Evolutionary conservation across 2,888 invertebrate genomes (phyloP), one percentile per base, ranked within the genome.

Genomic region (Scelioninae gen. 1): DNA sequence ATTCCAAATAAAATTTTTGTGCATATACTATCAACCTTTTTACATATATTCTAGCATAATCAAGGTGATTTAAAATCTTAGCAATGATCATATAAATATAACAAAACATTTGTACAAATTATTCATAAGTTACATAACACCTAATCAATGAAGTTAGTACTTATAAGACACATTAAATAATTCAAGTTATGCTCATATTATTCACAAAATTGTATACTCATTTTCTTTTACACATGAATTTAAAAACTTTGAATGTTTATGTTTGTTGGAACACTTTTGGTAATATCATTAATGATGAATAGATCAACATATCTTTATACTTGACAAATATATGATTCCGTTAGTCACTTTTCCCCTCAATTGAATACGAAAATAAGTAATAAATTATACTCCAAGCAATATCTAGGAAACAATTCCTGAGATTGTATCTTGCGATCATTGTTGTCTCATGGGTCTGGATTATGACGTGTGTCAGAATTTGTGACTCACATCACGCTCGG

Each of bases 311-410:
- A 23, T n/a, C 43, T 43, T 16, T 0, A 58, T 13, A 40, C 11
- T 10, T 16, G 47, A 15, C 68, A 31, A 45, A 45, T 43, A 32
- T 16, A 23, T 4, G 38, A 7, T 15, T 68, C 32, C 49, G 45
- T 68, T 55, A 68, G 43, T 31, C 6, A 45, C 29, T 56, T 68
- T 71, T 60, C n/a, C 38, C 40, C 47, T 72, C 60, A 38, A 45
- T 49, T 32, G 38, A 34, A 58, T 58, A 58, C 23, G 47, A 58
- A 58, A 51, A 60, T 13, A 13, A 13, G 34, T 69, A 34, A 72
- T 72, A 62, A 62, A 72, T 51, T 53, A 38, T 40, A 62, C 47
- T 23, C n/a, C 6, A 49, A 38, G 38, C 68, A 16, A 34, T 69
- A 69, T 69, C 16, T 32, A 0, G 13, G 34, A 69, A 69, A 51